A percentile compares a stretch with the other conserved stretches of the same genome.
Evolutionary conservation across 1,140 invertebrate genomes (phyloP).

Genomic region (Aleiodes sp.): DNA sequence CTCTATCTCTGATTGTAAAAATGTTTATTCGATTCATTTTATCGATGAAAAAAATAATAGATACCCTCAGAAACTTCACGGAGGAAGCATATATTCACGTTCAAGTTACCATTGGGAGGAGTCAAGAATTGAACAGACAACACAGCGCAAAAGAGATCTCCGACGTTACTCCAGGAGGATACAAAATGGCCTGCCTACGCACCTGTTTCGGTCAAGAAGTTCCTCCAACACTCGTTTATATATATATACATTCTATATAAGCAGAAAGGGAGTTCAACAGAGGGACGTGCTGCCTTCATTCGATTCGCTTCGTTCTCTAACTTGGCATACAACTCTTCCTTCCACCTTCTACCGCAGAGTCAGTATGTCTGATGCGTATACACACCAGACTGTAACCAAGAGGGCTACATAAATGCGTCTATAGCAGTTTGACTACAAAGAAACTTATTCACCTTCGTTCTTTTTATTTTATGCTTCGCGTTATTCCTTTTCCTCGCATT

Average conservation of each 20-base stretch:
- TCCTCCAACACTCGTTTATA: background rate
- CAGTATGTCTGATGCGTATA: background rate
- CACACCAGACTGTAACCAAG: background rate
- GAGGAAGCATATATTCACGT: no score
- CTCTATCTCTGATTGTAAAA: background rate
- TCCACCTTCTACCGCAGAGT: slow-evolving; percentile 6
- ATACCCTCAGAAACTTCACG: no score
- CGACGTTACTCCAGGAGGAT: background rate
- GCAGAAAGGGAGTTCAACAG: background rate
- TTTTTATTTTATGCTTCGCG: no score
- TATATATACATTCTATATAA: background rate
- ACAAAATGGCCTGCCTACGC: slow-evolving; percentile 22
- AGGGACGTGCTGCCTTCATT: slow-evolving; percentile 6
- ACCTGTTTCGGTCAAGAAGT: slow-evolving; percentile 9
- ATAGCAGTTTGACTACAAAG: background rate
- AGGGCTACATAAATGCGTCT: background rate
- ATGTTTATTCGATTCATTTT: background rate
- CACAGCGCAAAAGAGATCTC: background rate
- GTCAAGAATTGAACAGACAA: background rate
- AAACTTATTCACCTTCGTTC: no score
- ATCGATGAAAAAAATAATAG: no score
- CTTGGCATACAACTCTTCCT: slow-evolving; percentile 11
- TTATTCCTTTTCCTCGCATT: no score
- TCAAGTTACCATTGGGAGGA: no score
- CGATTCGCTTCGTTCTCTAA: background rate